Evolutionary conservation across 2,888 invertebrate species (phyloP).

Genomic region (Lasioglossum morio): DNA sequence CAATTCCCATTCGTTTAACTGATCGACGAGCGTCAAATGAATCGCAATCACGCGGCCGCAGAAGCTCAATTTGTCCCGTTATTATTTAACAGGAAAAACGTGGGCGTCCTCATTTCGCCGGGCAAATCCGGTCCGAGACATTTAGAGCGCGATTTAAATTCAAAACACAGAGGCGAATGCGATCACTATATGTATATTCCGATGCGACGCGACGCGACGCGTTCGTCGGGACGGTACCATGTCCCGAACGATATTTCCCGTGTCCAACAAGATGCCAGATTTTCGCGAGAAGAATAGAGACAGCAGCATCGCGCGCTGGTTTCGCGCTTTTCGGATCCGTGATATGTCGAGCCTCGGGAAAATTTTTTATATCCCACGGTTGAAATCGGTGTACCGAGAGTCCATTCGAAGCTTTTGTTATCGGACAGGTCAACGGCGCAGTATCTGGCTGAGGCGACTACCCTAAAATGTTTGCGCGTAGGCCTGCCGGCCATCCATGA

Average conservation of each 20-base stretch:
- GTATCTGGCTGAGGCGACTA: conserved; percentile 16
- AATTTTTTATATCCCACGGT: conserved; percentile 15
- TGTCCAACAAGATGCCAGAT: not conserved
- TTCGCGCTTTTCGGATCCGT: not conserved
- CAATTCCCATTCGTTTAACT: conserved; percentile 1
- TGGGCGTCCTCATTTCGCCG: not conserved
- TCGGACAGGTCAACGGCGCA: conserved; percentile 16
- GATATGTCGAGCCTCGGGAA: not conserved
- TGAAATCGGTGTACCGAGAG: conserved; percentile 12
- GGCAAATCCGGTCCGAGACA: not conserved
- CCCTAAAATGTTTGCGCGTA: conserved; percentile 24
- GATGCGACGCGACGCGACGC: not conserved
- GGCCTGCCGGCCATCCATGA: conserved; percentile 12
- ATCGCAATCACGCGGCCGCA: conserved; percentile 9
- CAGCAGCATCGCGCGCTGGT: not conserved
- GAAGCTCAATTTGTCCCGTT: conserved; percentile 10
- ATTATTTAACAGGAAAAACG: conserved; percentile 23
- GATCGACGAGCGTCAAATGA: conserved; percentile 20
- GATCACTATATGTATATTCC: not conserved
- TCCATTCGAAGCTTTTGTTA: conserved; percentile 32
- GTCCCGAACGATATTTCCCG: conserved; percentile 13
- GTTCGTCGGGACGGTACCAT: not conserved
- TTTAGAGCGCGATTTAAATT: not conserved
- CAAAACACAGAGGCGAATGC: not conserved
- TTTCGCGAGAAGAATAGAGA: not conserved